Conservation (phyloP, 2,888 invertebrate genomes). For the Iselma pallidipennis region DNA sequence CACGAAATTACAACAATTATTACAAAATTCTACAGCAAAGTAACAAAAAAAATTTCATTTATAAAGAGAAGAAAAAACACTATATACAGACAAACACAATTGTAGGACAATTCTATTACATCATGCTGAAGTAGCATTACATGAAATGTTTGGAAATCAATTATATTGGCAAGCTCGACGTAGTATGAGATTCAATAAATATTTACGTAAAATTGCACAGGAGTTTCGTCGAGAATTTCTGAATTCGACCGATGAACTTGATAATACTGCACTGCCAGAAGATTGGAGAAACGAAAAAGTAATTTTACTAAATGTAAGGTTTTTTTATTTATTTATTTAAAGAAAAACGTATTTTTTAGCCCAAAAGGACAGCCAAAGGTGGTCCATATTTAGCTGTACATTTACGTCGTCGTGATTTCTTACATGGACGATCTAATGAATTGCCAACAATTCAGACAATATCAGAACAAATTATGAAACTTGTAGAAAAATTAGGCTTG, state of each 20-base stretch:
- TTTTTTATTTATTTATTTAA: slow-evolving; percentile 6
- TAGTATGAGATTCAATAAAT: slow-evolving; percentile 86
- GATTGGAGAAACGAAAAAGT: slow-evolving; percentile 68
- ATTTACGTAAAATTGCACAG: slow-evolving; percentile 69
- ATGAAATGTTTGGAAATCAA: slow-evolving; percentile 82
- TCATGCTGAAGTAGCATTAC: slow-evolving; percentile 85
- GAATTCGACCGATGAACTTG: slow-evolving; percentile 65
- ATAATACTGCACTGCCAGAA: slow-evolving; percentile 62
- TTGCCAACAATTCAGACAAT: slow-evolving; percentile 80
- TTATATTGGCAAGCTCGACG: slow-evolving; percentile 85
- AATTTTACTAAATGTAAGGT: slow-evolving; percentile 16
- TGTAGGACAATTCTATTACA: slow-evolving; percentile 68
- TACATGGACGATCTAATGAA: slow-evolving; percentile 70
- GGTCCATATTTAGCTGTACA: slow-evolving; percentile 83
- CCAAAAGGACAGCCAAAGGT: slow-evolving; percentile 61
- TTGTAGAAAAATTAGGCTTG: slow-evolving; percentile 63
- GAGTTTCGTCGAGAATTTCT: slow-evolving; percentile 66
- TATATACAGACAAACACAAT: not conserved
- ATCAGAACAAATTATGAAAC: slow-evolving; percentile 70
- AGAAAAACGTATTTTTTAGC: slow-evolving; percentile 42
- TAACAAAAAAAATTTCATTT: slow-evolving; percentile 38
- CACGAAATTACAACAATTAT: slow-evolving; percentile 65
- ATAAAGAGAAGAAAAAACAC: slow-evolving; percentile 3
- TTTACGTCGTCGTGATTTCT: slow-evolving; percentile 87
- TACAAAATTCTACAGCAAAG: slow-evolving; percentile 59